These are phyloP conservation scores for Oncopeltus fasciatus DNA, from an alignment of 1,140 invertebrate genomes.

Conservation along the genomic window DNA sequence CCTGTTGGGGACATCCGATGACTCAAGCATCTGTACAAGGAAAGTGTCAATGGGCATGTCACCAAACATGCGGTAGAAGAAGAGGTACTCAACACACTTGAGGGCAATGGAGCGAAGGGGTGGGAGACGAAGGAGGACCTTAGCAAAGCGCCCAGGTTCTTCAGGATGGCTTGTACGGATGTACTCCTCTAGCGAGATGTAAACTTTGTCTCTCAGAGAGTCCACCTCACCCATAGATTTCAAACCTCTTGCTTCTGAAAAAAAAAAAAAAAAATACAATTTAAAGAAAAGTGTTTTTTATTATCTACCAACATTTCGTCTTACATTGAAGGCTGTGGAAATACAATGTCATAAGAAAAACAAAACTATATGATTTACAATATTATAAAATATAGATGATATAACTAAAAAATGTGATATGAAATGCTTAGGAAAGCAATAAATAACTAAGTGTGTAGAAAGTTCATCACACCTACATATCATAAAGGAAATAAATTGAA, in stretches of 20 bases:
- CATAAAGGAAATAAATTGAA: no score
- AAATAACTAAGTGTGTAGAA: no score
- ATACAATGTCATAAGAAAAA: no score
- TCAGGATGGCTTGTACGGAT: constrained; percentile 70
- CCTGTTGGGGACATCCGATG: constrained; percentile 26
- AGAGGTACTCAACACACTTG: constrained; percentile 89
- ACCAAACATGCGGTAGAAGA: constrained; percentile 82
- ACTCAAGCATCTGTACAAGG: constrained; percentile 54
- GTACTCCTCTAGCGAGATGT: constrained; percentile 88
- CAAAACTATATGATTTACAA: no score
- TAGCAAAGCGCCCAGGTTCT: constrained; percentile 87
- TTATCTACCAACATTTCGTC: no score
- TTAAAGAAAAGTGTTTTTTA: no score
- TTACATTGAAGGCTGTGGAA: no score
- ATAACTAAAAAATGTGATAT: no score
- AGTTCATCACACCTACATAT: no score
- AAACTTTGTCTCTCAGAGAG: constrained; percentile 81
- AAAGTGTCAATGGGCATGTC: constrained; percentile 57
- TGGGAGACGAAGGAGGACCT: constrained; percentile 80
- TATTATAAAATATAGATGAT: no score
- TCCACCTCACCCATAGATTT: constrained; percentile 72
- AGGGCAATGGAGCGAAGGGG: constrained; percentile 88
- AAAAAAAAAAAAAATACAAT: constrained; percentile 11
- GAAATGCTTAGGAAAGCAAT: no score
- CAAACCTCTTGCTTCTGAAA: constrained; percentile 73